Conservation (phyloP, 2,888 invertebrate species). For the Drosophila rellima region DNA sequence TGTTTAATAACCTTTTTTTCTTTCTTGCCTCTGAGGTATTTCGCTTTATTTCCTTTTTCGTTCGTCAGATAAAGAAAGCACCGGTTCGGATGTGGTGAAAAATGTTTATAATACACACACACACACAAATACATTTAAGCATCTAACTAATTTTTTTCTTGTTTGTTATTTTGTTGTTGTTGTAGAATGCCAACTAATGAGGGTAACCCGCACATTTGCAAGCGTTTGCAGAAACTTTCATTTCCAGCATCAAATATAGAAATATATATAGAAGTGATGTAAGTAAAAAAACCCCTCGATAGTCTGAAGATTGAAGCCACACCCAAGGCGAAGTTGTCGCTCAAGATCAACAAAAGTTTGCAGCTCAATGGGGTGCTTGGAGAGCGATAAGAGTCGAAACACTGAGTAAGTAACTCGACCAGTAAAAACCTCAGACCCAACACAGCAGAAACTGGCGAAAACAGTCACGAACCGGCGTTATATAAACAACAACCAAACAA, state of each 20-base stretch:
- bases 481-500: constrained; percentile 47
- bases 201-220: constrained; percentile 35
- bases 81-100: constrained; percentile 34
- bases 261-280: constrained; percentile 34
- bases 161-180: constrained; percentile 4
- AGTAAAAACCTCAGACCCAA: constrained; percentile 10
- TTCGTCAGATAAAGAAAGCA: constrained; percentile 68
- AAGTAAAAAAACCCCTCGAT: too few relatives aligned
- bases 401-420: constrained; percentile 35
- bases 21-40: constrained; percentile 57
- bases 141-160: neutral
- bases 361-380: constrained; percentile 20
- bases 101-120: constrained; percentile 13
- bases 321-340: constrained; percentile 46
- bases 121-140: neutral
- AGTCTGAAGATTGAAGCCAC: constrained; percentile 40
- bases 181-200: constrained; percentile 70
- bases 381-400: constrained; percentile 26
- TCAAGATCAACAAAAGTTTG: constrained; percentile 54
- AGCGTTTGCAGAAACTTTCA: constrained; percentile 44
- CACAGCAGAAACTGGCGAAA: constrained; percentile 62
- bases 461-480: constrained; percentile 66
- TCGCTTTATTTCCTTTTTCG: constrained; percentile 76
- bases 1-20: constrained; percentile 69
- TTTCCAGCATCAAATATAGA: constrained; percentile 18